Evolutionary conservation across 2,888 invertebrate species (phyloP), one percentile per base, ranked within the genome.

Genomic region (Microplitis deprimator): DNA sequence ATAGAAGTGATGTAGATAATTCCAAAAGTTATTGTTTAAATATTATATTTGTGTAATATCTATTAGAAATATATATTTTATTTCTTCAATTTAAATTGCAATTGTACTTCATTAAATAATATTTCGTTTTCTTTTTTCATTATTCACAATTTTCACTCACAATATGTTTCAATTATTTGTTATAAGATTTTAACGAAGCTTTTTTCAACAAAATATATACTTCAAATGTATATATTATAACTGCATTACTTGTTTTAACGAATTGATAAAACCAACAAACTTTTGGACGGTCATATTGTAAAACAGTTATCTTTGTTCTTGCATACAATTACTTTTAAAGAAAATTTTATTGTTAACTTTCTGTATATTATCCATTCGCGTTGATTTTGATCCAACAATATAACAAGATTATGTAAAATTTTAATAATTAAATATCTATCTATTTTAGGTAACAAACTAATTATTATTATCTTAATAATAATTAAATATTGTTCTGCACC

Each of bases 201-300:
- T 60, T 38, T 61, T 68, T 60, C 75, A 75, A 75, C 68, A 68
- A 75, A 29, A 70, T 70, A 74, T 65, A 73, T 38, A 39, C 71
- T 65, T 38, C 69, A 17, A 77, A 78, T 81, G 68, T 79, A 62
- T 79, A 82, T 79, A 80, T 29, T 3, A 83, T 80, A 84, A 86
- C 81, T 81, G 81, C 79, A 80, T 79, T 81, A 81, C 81, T 84
- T 67, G 80, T 79, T 79, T 79, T 79, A 81, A 75, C 78, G 80
- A 79, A 80, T 81, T 82, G 81, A 83, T 75, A 81, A 84, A 84
- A 81, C 84, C 82, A 85, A 86, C 84, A 84, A 86, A 82, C 77
- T 80, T 82, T 81, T 86, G 86, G 86, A 85, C 86, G 86, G 86
- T 84, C 83, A 78, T 81, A 79, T 59, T 70, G 20, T 50, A 17